Base-by-base conservation (phyloP, 2,113 vertebrate genomes). In the Uropsilus gracilis region DNA sequence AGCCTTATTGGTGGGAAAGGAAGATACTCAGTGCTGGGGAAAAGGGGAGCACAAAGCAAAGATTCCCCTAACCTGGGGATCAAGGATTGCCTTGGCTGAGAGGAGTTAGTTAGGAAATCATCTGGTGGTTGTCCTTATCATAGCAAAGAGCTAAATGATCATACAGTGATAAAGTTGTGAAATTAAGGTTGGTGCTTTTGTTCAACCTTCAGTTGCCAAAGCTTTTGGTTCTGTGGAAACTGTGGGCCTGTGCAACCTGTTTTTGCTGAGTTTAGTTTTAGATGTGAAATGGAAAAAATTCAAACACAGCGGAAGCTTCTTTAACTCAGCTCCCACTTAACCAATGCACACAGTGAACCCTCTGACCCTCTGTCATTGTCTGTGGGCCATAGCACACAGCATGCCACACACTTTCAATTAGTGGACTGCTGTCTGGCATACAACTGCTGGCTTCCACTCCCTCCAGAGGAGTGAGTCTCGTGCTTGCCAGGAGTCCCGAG, bases 241-340 rank as follows among this genome's bases (percentile, higher is more conserved):
- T 48, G 44, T 57, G 86, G 30, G 55, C 50, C 22, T 0, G 0
- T 57, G 55, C n/a, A 24, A 61, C 50, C 34, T 34, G 5, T 44
- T 39, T 73, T 91, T 92, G 39, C 82, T 92, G 50, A 94, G 9
- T 18, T 61, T 75, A 42, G 18, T 50, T 90, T 91, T 83, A 18
- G 46, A n/a, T 86, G 34, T 78, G 20, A 86, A 26, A 59, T 92
- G n/a, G 22, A 34, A 64, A 75, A 59, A 69, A 22, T 20, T 78
- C 42, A 88, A 66, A 66, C 53, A 73, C 26, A 86, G 59, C 46
- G 57, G 94, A 90, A 44, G 68, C 28, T 55, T 8, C 17, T 28
- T 10, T 81, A 28, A 68, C n/a, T 75, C 6, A 37, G 28, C 18
- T 81, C 28, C 37, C 37, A 32, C 46, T 86, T 75, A 90, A 11